Percentiles rank a stretch among this genome's conserved stretches.
These are phyloP conservation scores for Cyclura pinguis DNA, from an alignment of 2,797 vertebrate genomes.

Conservation along the genomic window DNA sequence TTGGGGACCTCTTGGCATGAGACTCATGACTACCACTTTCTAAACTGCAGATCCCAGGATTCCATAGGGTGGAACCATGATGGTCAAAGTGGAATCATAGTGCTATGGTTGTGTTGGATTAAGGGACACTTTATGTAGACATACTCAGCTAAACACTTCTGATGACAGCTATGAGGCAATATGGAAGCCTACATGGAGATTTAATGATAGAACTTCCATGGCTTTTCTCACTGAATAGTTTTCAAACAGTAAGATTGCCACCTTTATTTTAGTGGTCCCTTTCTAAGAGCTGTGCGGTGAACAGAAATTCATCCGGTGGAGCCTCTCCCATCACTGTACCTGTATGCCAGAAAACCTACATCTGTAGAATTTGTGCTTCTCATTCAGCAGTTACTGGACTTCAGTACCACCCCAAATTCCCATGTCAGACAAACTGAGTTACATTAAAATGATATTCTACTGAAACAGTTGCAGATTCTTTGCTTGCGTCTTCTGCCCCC, in stretches of 20 bases:
- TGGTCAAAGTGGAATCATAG: too few species aligned
- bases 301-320: background rate
- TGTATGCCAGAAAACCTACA: background rate
- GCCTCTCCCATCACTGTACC: background rate
- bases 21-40: too few species aligned
- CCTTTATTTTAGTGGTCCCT: background rate
- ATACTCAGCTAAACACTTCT: background rate
- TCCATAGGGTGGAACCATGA: too few species aligned
- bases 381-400: background rate
- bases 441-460: too few species aligned
- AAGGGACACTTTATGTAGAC: background rate
- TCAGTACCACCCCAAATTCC: background rate
- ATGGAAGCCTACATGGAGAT: background rate
- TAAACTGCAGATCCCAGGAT: too few species aligned
- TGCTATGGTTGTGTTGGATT: too few species aligned
- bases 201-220: background rate
- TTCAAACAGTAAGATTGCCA: background rate
- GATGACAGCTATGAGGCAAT: background rate
- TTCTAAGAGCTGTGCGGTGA: background rate
- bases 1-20: too few species aligned
- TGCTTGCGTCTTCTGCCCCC: background rate
- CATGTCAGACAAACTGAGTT: too few species aligned
- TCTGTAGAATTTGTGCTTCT: background rate
- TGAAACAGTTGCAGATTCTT: background rate
- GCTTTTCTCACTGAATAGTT: background rate